Base-by-base conservation (phyloP, 1,140 invertebrate species). In the Pararge aegeria region DNA sequence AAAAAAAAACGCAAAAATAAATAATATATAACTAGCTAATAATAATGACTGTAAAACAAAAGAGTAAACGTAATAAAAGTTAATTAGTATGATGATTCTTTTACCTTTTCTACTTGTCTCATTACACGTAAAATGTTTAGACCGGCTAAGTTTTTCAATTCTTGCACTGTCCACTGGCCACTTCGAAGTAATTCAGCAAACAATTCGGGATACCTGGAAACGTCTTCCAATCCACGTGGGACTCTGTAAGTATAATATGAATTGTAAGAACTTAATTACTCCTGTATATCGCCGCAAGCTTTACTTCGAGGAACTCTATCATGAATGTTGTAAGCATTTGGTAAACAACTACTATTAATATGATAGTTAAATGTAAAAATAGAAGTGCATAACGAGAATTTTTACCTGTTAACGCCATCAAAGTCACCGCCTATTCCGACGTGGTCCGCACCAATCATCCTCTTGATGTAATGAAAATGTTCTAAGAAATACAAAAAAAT, bases 381-480 rank as follows among this genome's bases (percentile, higher is more conserved):
- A n/a, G n/a, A n/a, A n/a, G n/a, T n/a, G n/a, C n/a, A n/a, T n/a
- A n/a, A n/a, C n/a, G n/a, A n/a, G n/a, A n/a, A n/a, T n/a, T n/a
- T n/a, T 27, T 91, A 96, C 95, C 93, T 92, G 90, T 95, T 95
- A 57, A 96, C 95, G 49, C 95, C 95, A 75, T 96, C 95, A 71
- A 94, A 96, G 61, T 95, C 95, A 21, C 95, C 95, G 1, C 95
- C 95, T 59, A 96, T 93, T 20, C 95, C 95, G 7, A 96, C 94
- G 79, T 95, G 94, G 88, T 97, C 95, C 42, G 96, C 93, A n/a
- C 96, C 96, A 27, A 95, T 94, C 62, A 96, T 91, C 53, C 93
- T 92, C 68, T 94, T 94, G 73, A 98, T 95, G 82, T 97, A 95
- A 81, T 97, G 95, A 79, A 97, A 96, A 83, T 97, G 96, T 83